phyloP scores from a whole-genome alignment of 2,113 vertebrate genomes.

The Pituophis catenifer region DNA sequence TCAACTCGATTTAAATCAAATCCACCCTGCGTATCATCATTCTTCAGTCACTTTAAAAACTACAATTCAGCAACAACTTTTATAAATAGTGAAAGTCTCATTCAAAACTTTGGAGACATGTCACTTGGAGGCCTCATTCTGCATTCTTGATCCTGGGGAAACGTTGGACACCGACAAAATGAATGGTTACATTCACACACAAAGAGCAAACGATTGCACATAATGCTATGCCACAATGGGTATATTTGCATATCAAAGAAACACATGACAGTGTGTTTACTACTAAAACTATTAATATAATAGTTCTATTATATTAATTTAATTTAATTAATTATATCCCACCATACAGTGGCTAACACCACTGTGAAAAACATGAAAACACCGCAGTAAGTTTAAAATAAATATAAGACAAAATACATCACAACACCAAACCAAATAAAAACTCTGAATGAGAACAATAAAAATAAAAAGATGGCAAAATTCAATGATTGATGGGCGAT shows the following conservation, averaged over 20 bases:
- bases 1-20: no score
- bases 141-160: not conserved
- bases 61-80: not conserved
- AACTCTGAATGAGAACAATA: not conserved
- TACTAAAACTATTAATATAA: not conserved
- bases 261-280: not conserved
- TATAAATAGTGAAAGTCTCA: not conserved
- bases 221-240: not conserved
- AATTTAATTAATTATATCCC: not conserved
- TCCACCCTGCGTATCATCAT: not conserved
- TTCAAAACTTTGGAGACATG: not conserved
- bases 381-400: not conserved
- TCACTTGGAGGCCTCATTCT: not conserved
- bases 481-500: not conserved
- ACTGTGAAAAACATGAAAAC: not conserved
- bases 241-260: not conserved
- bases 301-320: not conserved
- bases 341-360: not conserved
- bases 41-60: not conserved
- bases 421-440: not conserved
- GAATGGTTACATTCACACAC: not conserved
- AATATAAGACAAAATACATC: not conserved
- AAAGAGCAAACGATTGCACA: not conserved
- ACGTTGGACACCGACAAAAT: not conserved
- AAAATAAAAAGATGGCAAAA: not conserved